Evolutionary conservation across 1,140 invertebrate genomes (phyloP).

Genomic region (Drosophila jambulina): DNA sequence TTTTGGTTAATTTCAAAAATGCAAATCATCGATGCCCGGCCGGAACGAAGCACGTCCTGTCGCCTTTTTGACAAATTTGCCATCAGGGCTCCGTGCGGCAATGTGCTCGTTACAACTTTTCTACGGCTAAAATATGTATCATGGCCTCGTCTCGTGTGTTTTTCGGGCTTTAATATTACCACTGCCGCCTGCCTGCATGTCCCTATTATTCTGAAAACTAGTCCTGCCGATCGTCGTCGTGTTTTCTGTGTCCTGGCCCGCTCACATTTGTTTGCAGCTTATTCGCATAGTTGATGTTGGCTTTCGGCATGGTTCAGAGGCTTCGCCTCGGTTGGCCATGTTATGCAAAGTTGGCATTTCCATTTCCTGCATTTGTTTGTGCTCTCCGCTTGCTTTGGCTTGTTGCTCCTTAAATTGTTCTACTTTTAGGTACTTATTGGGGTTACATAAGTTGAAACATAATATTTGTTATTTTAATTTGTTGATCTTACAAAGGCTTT

Average conservation of each 20-base stretch:
- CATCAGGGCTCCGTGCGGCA: slow-evolving; percentile 56
- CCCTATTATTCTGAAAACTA: slow-evolving; percentile 9
- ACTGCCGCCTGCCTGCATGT: slow-evolving; percentile 15
- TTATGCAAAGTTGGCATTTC: slow-evolving; percentile 24
- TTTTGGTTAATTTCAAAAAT: slow-evolving; percentile 82
- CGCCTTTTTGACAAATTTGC: slow-evolving; percentile 70
- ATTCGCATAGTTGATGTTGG: slow-evolving; percentile 25
- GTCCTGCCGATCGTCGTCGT: slow-evolving; percentile 31
- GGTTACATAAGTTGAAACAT: neutral
- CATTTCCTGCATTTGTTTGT: slow-evolving; percentile 32
- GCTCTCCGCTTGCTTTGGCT: neutral
- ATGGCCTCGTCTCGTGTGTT: slow-evolving; percentile 42
- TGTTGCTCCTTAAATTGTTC: neutral
- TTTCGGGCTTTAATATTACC: slow-evolving; percentile 38
- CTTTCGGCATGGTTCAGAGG: slow-evolving; percentile 7
- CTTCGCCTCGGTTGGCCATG: neutral
- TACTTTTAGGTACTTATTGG: neutral
- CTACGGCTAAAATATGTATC: slow-evolving; percentile 59
- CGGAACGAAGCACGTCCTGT: slow-evolving; percentile 33
- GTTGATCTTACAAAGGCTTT: neutral
- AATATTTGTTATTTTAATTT: slow-evolving; percentile 14
- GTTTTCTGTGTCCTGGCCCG: slow-evolving; percentile 21
- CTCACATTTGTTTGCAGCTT: slow-evolving; percentile 35
- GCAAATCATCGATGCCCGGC: slow-evolving; percentile 73
- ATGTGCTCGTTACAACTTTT: slow-evolving; percentile 60